These are phyloP conservation scores for Plumapathes pennacea DNA, from an alignment of 92 coral and sea anemone genomes.

Conservation along the genomic window DNA sequence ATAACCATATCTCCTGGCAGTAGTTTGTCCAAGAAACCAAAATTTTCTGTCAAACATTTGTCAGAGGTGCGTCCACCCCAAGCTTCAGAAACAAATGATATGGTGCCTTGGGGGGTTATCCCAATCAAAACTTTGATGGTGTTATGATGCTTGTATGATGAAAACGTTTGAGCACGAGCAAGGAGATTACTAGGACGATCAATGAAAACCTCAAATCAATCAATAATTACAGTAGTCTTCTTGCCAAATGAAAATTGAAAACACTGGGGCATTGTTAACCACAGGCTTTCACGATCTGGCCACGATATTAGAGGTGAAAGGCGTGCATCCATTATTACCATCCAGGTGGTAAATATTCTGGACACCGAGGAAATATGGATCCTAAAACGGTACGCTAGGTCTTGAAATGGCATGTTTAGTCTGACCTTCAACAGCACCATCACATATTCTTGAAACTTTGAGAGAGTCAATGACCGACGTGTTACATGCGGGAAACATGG, in stretches of 20 bases:
- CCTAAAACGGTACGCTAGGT: conserved; percentile 27
- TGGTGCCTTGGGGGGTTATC: conserved; percentile 29
- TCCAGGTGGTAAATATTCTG: conserved; percentile 27
- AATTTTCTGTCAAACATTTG: conserved; percentile 47
- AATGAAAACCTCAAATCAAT: conserved; percentile 24
- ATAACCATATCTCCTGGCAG: conserved; percentile 56
- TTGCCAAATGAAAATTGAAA: conserved; percentile 34
- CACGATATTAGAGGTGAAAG: conserved; percentile 22
- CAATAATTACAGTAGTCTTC: conserved; percentile 27
- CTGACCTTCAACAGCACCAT: conserved; percentile 28
- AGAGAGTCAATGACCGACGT: conserved; percentile 22
- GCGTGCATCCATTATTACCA: conserved; percentile 23
- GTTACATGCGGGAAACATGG: conserved; percentile 27
- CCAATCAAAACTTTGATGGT: conserved; percentile 28
- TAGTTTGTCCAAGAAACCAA: conserved; percentile 32
- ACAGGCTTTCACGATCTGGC: conserved; percentile 27
- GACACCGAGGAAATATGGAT: conserved; percentile 27
- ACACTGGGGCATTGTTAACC: conserved; percentile 46
- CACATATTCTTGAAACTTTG: conserved; percentile 37
- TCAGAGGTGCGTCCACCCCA: conserved; percentile 57
- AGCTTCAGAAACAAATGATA: conserved; percentile 50
- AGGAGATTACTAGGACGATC: conserved; percentile 15
- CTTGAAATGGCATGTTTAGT: conserved; percentile 40
- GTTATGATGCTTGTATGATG: conserved; percentile 29
- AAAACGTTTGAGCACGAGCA: conserved; percentile 29